A percentile compares a stretch with the other conserved stretches of the same genome.
These are phyloP conservation scores for Vanessa cardui DNA, from an alignment of 2,888 invertebrate genomes.

Conservation along the genomic window DNA sequence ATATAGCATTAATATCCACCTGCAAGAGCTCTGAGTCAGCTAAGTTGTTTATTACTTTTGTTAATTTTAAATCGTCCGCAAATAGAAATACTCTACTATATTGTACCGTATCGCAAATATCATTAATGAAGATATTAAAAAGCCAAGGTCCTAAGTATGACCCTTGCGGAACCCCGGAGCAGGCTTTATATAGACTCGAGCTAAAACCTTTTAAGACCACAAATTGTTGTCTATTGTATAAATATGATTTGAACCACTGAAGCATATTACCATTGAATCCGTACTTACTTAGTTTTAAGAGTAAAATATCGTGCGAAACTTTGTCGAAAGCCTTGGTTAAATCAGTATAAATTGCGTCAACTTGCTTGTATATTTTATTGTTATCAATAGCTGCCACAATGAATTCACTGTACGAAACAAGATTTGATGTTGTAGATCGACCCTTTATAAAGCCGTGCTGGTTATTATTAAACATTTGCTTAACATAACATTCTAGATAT, in stretches of 20 bases:
- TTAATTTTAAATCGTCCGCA: conserved; percentile 25
- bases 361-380: conserved; percentile 5
- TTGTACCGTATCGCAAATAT: conserved; percentile 11
- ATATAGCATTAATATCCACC: neutral
- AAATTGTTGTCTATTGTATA: conserved; percentile 4
- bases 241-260: conserved; percentile 22
- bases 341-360: conserved; percentile 24
- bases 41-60: neutral
- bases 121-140: conserved; percentile 24
- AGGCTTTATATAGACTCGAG: conserved; percentile 6
- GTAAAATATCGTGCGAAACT: conserved; percentile 16
- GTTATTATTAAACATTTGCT: neutral
- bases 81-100: conserved; percentile 10
- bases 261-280: conserved; percentile 20
- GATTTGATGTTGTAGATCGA: conserved; percentile 14
- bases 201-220: conserved; percentile 17
- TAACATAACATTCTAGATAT: conserved; percentile 3
- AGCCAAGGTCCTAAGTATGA: conserved; percentile 20
- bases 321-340: conserved; percentile 29
- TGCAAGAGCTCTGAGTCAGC: conserved; percentile 16
- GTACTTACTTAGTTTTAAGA: conserved; percentile 3
- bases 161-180: conserved; percentile 27
- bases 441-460: conserved; percentile 27
- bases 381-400: conserved; percentile 8
- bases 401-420: conserved; percentile 10